Conservation (phyloP, 2,888 invertebrate species). For the Lasioglossum pauxillum region DNA sequence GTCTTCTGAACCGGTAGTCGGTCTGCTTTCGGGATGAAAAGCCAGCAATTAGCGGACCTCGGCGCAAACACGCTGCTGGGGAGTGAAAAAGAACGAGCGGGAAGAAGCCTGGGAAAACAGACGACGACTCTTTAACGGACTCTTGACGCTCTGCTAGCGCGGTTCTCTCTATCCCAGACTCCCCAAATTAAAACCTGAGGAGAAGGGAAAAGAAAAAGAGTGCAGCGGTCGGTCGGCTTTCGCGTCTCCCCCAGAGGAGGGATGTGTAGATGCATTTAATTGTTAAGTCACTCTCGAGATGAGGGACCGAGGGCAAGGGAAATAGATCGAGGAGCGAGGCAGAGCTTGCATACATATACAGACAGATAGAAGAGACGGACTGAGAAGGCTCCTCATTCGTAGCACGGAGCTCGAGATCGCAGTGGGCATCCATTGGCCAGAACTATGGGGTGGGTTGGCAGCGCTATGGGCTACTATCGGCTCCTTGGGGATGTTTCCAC, state of each 20-base stretch:
- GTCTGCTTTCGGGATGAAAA: conserved; percentile 21
- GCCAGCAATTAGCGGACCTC: conserved; percentile 20
- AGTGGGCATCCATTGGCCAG: conserved; percentile 77
- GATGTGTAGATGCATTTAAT: conserved; percentile 66
- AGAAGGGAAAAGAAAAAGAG: conserved; percentile 15
- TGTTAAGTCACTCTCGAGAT: conserved; percentile 69
- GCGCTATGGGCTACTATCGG: conserved; percentile 81
- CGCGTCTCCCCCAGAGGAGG: conserved; percentile 33
- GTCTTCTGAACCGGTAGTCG: not conserved
- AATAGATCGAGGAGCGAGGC: conserved; percentile 43
- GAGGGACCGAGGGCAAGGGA: conserved; percentile 38
- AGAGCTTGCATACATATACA: conserved; percentile 27
- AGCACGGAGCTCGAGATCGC: conserved; percentile 76
- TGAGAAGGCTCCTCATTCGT: conserved; percentile 70
- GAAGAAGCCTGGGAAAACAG: not conserved
- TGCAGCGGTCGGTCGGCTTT: not conserved
- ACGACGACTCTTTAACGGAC: conserved; percentile 10
- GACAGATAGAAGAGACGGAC: conserved; percentile 66
- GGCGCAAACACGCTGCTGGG: not conserved
- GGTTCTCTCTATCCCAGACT: not conserved
- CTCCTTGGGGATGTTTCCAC: conserved; percentile 83
- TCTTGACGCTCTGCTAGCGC: not conserved
- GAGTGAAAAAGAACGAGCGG: not conserved
- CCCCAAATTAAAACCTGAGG: conserved; percentile 27
- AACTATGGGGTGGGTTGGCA: conserved; percentile 78